phyloP scores from a whole-genome alignment of 2,113 vertebrate genomes.

The Donacobius atricapilla region DNA sequence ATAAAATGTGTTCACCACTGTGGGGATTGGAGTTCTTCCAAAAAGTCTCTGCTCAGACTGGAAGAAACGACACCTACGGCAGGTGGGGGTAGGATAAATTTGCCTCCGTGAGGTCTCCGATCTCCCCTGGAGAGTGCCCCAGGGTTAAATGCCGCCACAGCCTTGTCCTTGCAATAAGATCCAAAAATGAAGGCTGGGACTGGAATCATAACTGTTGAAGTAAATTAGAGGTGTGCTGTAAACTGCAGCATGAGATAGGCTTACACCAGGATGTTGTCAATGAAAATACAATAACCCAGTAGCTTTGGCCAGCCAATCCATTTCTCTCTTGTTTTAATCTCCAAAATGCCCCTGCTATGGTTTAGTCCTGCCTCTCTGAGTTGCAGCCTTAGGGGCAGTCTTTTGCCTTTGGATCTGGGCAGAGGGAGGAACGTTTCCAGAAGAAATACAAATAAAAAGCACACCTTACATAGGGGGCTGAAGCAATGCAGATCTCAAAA shows the following conservation, averaged over 20 bases:
- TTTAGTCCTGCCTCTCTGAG: neutral
- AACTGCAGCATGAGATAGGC: neutral
- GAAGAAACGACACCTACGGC: neutral
- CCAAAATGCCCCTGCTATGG: neutral
- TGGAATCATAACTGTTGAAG: neutral
- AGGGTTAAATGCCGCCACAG: neutral
- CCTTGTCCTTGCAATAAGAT: neutral
- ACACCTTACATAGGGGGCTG: neutral
- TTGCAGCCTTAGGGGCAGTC: neutral
- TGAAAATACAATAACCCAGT: neutral
- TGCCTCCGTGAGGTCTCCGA: neutral
- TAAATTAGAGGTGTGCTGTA: neutral
- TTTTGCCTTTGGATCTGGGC: neutral
- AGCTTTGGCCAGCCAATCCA: neutral
- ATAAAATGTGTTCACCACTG: neutral
- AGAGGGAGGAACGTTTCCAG: neutral
- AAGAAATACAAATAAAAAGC: neutral
- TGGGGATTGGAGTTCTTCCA: neutral
- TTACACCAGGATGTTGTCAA: neutral
- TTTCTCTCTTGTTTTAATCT: neutral
- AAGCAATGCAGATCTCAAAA: neutral
- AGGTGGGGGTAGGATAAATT: neutral
- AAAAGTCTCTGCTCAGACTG: neutral
- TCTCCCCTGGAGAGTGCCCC: neutral
- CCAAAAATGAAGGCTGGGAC: neutral